Evolutionary conservation across 2,888 invertebrate genomes (phyloP).

Genomic region (Globia sparganii): DNA sequence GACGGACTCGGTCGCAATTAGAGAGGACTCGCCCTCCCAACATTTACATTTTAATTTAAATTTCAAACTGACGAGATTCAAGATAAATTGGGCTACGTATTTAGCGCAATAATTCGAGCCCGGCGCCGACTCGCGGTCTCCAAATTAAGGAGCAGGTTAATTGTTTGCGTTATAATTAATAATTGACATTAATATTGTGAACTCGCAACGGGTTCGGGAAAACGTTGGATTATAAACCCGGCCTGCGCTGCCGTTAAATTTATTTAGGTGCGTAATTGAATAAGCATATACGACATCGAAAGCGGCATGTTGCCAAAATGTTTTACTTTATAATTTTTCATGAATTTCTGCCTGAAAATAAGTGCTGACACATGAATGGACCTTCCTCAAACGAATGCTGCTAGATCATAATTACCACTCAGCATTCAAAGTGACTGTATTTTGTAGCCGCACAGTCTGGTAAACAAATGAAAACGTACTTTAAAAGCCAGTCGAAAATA

Average conservation of each 20-base stretch:
- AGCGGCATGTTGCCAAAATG: conserved; percentile 31
- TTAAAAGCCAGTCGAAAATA: conserved; percentile 24
- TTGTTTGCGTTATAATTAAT: conserved; percentile 87
- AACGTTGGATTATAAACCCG: conserved; percentile 62
- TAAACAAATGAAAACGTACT: conserved; percentile 57
- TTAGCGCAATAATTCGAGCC: conserved; percentile 87
- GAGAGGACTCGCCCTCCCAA: conserved; percentile 82
- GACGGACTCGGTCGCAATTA: conserved; percentile 85
- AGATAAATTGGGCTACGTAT: conserved; percentile 88
- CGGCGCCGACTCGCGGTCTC: conserved; percentile 79
- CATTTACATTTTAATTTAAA: conserved; percentile 90
- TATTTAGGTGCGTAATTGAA: conserved; percentile 63
- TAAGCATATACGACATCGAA: conserved; percentile 38
- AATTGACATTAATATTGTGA: conserved; percentile 83
- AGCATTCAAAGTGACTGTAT: conserved; percentile 26
- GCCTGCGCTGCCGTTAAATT: conserved; percentile 61
- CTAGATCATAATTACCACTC: conserved; percentile 45
- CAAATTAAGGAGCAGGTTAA: conserved; percentile 84
- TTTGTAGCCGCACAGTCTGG: conserved; percentile 52
- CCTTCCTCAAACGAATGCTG: conserved; percentile 22
- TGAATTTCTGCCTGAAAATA: conserved; percentile 10
- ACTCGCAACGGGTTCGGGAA: conserved; percentile 66
- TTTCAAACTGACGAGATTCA: conserved; percentile 88
- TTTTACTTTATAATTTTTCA: conserved; percentile 36
- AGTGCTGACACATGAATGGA: conserved; percentile 20